Evolutionary conservation across 2,113 vertebrate genomes (phyloP).

Genomic region (Irena cyanogastra): DNA sequence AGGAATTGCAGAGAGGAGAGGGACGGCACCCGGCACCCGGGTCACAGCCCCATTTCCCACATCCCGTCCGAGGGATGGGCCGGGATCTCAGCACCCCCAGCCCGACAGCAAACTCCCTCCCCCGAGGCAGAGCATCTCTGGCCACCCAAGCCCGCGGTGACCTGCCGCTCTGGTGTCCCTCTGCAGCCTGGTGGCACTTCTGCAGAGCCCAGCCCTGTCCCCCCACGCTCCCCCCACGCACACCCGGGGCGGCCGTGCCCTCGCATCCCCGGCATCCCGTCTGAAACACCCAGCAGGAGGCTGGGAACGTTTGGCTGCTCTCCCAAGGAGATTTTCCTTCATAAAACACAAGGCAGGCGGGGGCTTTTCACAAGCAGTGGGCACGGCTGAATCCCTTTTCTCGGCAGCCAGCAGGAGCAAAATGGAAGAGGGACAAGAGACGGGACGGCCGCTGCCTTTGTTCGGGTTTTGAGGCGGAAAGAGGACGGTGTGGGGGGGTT

Average conservation of each 20-base stretch:
- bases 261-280: background rate
- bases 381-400: conserved; percentile 34
- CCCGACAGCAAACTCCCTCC: rapidly evolving
- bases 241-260: background rate
- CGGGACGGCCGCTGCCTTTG: background rate
- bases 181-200: rapidly evolving
- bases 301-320: conserved; percentile 54
- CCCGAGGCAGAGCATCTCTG: background rate
- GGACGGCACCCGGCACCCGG: background rate
- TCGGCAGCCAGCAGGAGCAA: conserved; percentile 17
- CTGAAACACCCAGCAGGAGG: conserved; percentile 48
- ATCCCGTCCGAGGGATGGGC: rapidly evolving
- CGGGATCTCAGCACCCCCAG: background rate
- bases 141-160: background rate
- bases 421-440: background rate
- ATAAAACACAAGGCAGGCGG: conserved; percentile 12
- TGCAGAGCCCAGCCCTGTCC: background rate
- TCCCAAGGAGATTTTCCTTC: conserved; percentile 57
- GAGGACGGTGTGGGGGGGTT: background rate
- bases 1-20: background rate
- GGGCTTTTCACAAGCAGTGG: conserved; percentile 6
- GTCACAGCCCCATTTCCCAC: background rate
- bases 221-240: background rate
- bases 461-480: background rate
- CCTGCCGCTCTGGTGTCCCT: background rate